A percentile compares a stretch with the other conserved stretches of the same genome.
These are phyloP conservation scores for Anas bahamensis DNA, from an alignment of 2,797 vertebrate species.

Conservation along the genomic window DNA sequence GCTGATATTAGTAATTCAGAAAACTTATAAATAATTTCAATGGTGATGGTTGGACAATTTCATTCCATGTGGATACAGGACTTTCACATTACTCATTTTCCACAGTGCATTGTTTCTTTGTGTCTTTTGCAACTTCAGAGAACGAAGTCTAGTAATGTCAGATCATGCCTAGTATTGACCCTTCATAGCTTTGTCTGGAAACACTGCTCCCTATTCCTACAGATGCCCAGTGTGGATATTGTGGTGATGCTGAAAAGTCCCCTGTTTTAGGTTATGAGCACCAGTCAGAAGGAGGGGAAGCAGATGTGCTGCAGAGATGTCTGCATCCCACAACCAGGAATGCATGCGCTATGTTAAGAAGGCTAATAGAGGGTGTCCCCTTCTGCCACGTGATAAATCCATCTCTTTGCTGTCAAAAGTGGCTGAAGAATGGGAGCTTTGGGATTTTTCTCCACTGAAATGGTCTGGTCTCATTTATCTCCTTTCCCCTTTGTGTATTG, in stretches of 20 bases:
- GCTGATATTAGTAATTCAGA: background rate
- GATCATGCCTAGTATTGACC: background rate
- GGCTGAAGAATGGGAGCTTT: background rate
- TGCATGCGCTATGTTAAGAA: accelerated
- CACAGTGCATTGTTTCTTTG: background rate
- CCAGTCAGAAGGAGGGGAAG: background rate
- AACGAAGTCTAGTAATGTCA: background rate
- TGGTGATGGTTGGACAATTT: background rate
- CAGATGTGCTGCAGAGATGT: background rate
- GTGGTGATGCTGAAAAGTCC: background rate
- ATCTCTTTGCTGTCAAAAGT: background rate
- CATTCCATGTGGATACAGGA: accelerated
- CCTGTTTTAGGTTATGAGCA: background rate
- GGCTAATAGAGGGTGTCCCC: background rate
- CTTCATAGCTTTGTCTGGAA: background rate
- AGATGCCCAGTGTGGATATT: background rate
- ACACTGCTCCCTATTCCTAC: accelerated
- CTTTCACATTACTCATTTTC: background rate
- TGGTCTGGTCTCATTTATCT: background rate
- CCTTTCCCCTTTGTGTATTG: background rate
- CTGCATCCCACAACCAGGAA: background rate
- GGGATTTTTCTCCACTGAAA: background rate
- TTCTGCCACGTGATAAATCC: background rate
- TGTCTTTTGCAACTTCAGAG: background rate
- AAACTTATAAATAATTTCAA: background rate